Base-by-base conservation (phyloP, 2,113 vertebrate species). In the Lophius piscatorius region DNA sequence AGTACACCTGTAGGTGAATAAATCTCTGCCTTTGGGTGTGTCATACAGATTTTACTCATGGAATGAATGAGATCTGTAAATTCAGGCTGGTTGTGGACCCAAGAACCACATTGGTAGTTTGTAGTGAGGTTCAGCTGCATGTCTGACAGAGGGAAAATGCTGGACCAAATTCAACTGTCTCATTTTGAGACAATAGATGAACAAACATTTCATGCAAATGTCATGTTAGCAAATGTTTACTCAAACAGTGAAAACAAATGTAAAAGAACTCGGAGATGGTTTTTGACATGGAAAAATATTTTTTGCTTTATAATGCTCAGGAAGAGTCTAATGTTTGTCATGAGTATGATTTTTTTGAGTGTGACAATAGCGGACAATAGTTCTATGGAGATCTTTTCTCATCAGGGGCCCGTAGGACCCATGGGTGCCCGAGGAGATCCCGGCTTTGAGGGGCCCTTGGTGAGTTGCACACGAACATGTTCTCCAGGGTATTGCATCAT, bases 371-470 rank as follows among this genome's bases (percentile, higher is more conserved):
- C 26, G 5, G 26, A 28, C 26, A 28, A 28, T 9, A 28, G 26
- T 9, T 17, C 9, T 47, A 3, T n/a, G 2, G 26, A 46, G 2
- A 55, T 31, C 26, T 62, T 24, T 23, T 29, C 18, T 8, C 14
- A 18, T 11, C 85, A 96, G 95, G 94, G 95, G 4, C 28, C 76
- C 16, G 44, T 68, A 0, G 95, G 95, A 9, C 81, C 50, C 0
- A 9, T 74, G 0, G 95, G 95, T 10, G 20, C 60, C 34, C 87
- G 91, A 24, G 95, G 95, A 18, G 92, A 93, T 28, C 76, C 34
- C 0, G 95, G 94, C 36, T 90, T 88, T 64, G 92, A 94, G 74
- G 94, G 95, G 7, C 83, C 88, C 6, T 88, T 78, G 92, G 95
- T 95, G 74, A 93, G 91, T 83, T 50, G 16, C 14, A 35, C 16